These are phyloP conservation scores for Pocillopora damicornis DNA, from an alignment of 64 coral and sea anemone genomes.

Conservation along the genomic window DNA sequence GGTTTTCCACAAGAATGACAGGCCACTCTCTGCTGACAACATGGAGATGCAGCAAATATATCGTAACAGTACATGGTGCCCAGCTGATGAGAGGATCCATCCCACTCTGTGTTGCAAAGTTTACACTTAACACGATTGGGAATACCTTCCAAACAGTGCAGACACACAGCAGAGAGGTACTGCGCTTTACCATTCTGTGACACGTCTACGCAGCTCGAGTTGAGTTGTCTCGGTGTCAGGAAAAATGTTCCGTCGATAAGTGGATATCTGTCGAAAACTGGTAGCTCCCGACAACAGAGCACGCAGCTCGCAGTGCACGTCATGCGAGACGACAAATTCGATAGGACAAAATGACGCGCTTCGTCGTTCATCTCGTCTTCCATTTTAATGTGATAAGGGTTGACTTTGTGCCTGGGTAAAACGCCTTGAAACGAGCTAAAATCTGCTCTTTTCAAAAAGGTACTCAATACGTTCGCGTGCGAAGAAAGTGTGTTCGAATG, in stretches of 20 bases:
- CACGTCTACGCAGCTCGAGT: constrained; percentile 73
- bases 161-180: constrained; percentile 90
- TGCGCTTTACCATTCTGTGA: constrained; percentile 75
- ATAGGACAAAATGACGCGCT: constrained; percentile 80
- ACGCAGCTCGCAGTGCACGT: constrained; percentile 79
- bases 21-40: constrained; percentile 81
- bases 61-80: constrained; percentile 94
- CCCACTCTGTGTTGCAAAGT: constrained; percentile 88
- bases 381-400: constrained; percentile 99
- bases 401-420: constrained; percentile 93
- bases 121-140: constrained; percentile 91
- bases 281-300: constrained; percentile 76
- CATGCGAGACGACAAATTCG: constrained; percentile 68
- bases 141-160: constrained; percentile 91
- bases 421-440: constrained; percentile 88
- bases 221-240: constrained; percentile 79
- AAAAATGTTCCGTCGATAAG: constrained; percentile 97
- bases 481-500: constrained; percentile 21
- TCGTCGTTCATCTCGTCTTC: constrained; percentile 93
- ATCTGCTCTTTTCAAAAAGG: constrained; percentile 86
- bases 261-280: constrained; percentile 97
- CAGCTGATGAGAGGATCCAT: constrained; percentile 91
- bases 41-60: constrained; percentile 96
- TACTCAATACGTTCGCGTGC: constrained; percentile 45
- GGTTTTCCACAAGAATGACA: constrained; percentile 92